Percentiles rank a stretch among this genome's conserved stretches.
Evolutionary conservation across 1,140 invertebrate genomes (phyloP).

Genomic region (Rhizoglyphus robini): DNA sequence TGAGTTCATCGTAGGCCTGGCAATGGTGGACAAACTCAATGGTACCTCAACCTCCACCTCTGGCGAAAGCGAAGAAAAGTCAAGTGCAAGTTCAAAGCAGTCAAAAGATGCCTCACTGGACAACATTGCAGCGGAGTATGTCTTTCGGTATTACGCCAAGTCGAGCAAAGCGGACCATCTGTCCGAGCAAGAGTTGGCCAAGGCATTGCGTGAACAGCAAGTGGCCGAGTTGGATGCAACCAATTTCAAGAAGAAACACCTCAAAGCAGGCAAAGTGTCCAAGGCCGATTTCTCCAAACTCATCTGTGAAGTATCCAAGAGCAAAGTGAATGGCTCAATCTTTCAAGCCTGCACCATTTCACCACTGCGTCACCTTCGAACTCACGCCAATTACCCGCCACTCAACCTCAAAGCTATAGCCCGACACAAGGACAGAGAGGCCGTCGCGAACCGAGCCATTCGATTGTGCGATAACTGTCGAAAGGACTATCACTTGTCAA

Average conservation of each 20-base stretch:
- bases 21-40: conserved; percentile 35
- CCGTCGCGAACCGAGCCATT: not conserved
- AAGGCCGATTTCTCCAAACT: not conserved
- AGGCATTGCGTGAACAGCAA: not conserved
- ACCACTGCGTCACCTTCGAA: not conserved
- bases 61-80: not conserved
- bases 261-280: not conserved
- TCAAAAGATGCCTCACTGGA: not conserved
- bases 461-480: not conserved
- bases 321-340: not conserved
- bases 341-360: not conserved
- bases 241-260: not conserved
- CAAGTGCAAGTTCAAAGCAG: not conserved
- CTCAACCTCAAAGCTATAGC: not conserved
- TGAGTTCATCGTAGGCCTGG: conserved; percentile 39
- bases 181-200: not conserved
- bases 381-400: not conserved
- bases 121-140: not conserved
- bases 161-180: not conserved
- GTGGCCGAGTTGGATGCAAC: not conserved
- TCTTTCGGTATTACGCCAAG: not conserved
- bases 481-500: not conserved
- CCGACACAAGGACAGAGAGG: not conserved
- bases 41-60: not conserved
- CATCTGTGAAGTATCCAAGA: not conserved